These are phyloP conservation scores for Ormia ochracea DNA, from an alignment of 2,888 invertebrate species.

Conservation along the genomic window DNA sequence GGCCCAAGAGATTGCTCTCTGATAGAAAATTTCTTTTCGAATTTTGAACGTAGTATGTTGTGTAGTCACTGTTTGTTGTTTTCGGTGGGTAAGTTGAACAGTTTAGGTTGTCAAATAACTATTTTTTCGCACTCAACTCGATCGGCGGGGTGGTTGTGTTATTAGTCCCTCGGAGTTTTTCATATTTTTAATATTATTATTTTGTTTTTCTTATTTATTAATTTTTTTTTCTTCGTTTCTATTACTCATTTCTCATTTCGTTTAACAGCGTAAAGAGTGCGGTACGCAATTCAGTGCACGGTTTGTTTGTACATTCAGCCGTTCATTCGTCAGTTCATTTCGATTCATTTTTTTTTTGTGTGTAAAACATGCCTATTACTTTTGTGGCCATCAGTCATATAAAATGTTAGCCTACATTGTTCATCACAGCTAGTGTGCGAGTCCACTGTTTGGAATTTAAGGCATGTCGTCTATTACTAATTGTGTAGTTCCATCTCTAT, in stretches of 20 bases:
- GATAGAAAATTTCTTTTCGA: conserved; percentile 68
- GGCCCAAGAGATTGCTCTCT: conserved; percentile 35
- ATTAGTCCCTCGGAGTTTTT: conserved; percentile 36
- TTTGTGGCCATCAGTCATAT: conserved; percentile 55
- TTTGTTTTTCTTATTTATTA: conserved; percentile 13
- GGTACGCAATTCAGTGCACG: conserved; percentile 59
- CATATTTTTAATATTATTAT: conserved; percentile 36
- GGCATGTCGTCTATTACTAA: conserved; percentile 30
- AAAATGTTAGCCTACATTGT: conserved; percentile 49
- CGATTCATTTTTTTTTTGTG: conserved; percentile 35
- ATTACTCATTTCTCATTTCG: conserved; percentile 57
- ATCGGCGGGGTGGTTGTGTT: conserved; percentile 64
- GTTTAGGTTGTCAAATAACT: conserved; percentile 40
- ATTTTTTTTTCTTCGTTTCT: conserved; percentile 13
- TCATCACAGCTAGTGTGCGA: conserved; percentile 66
- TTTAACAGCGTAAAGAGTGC: conserved; percentile 55
- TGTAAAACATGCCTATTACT: conserved; percentile 49
- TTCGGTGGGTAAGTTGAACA: conserved; percentile 46
- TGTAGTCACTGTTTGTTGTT: conserved; percentile 40
- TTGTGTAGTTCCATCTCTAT: conserved; percentile 30
- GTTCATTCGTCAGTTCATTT: conserved; percentile 43
- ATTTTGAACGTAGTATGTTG: conserved; percentile 66
- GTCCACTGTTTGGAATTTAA: conserved; percentile 64
- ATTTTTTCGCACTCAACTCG: conserved; percentile 46
- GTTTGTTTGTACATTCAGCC: conserved; percentile 34